Percentiles rank a stretch among this genome's conserved stretches.
phyloP scores from a whole-genome alignment of 2,113 vertebrate genomes.

The Ranitomeya variabilis region DNA sequence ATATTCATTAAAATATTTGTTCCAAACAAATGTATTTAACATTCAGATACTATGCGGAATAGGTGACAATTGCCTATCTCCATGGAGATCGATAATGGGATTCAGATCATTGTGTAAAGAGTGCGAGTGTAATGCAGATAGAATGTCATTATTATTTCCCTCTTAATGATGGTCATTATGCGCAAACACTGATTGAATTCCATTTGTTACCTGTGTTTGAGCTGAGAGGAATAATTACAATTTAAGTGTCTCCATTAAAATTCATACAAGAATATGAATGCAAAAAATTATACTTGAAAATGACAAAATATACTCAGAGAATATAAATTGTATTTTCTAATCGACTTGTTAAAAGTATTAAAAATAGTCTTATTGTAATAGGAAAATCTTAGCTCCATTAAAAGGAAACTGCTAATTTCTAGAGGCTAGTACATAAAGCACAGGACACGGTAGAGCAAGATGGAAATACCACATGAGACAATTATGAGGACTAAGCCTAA shows the following conservation, averaged over 20 bases:
- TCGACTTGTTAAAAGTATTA: slow-evolving; percentile 85
- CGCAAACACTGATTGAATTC: slow-evolving; percentile 97
- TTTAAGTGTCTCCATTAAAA: slow-evolving; percentile 99
- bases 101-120: slow-evolving; percentile 99
- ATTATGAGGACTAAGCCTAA: not conserved
- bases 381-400: slow-evolving; percentile 76
- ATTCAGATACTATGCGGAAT: slow-evolving; percentile 96
- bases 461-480: slow-evolving; percentile 11
- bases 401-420: slow-evolving; percentile 79
- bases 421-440: slow-evolving; percentile 76
- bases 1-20: slow-evolving; percentile 91
- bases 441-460: slow-evolving; percentile 67
- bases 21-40: slow-evolving; percentile 98
- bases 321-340: slow-evolving; percentile 91
- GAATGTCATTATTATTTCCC: slow-evolving; percentile 99
- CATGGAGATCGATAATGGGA: slow-evolving; percentile 99
- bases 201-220: slow-evolving; percentile 99
- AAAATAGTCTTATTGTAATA: slow-evolving; percentile 85
- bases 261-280: slow-evolving; percentile 99
- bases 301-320: slow-evolving; percentile 98
- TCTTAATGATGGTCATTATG: slow-evolving; percentile 99
- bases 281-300: slow-evolving; percentile 96
- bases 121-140: slow-evolving; percentile 99
- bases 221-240: slow-evolving; percentile 99
- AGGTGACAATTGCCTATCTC: slow-evolving; percentile 99